Evolutionary conservation across 2,888 invertebrate genomes (phyloP).

Genomic region (Monopis laevigella): DNA sequence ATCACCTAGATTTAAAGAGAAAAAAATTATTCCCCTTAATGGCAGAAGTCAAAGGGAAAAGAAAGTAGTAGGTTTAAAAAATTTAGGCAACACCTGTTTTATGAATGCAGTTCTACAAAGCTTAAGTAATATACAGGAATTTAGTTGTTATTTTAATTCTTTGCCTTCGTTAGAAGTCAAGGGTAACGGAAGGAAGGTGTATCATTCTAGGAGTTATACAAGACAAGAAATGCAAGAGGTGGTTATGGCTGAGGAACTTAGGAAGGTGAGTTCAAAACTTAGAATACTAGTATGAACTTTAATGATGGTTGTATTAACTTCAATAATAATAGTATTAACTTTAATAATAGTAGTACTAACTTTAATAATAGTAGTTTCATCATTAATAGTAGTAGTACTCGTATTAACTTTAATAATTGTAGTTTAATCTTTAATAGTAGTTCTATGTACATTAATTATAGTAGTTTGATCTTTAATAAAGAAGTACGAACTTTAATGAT

Average conservation of each 20-base stretch:
- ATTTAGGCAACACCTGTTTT: conserved; percentile 86
- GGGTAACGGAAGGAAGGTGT: conserved; percentile 67
- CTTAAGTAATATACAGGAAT: conserved; percentile 84
- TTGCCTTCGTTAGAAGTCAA: conserved; percentile 76
- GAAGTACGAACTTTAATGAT: too few species aligned
- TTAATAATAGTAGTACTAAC: too few species aligned
- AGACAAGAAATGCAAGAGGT: conserved; percentile 74
- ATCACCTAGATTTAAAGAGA: conserved; percentile 36
- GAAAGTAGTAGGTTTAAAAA: conserved; percentile 77
- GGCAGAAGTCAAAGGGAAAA: conserved; percentile 67
- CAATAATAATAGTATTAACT: too few species aligned
- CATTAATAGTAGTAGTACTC: too few species aligned
- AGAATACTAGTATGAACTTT: too few species aligned
- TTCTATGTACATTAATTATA: too few species aligned
- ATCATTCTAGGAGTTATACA: conserved; percentile 69
- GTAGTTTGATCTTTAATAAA: too few species aligned
- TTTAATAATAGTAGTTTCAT: too few species aligned
- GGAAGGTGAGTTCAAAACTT: conserved; percentile 62
- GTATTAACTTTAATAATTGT: too few species aligned
- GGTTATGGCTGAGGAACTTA: conserved; percentile 80
- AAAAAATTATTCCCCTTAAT: conserved; percentile 40
- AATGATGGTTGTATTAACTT: too few species aligned
- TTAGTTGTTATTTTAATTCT: conserved; percentile 83
- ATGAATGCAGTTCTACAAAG: conserved; percentile 89
- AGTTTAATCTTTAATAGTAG: too few species aligned